phyloP scores from a whole-genome alignment of 2,797 vertebrate genomes.

The Alauda arvensis region DNA sequence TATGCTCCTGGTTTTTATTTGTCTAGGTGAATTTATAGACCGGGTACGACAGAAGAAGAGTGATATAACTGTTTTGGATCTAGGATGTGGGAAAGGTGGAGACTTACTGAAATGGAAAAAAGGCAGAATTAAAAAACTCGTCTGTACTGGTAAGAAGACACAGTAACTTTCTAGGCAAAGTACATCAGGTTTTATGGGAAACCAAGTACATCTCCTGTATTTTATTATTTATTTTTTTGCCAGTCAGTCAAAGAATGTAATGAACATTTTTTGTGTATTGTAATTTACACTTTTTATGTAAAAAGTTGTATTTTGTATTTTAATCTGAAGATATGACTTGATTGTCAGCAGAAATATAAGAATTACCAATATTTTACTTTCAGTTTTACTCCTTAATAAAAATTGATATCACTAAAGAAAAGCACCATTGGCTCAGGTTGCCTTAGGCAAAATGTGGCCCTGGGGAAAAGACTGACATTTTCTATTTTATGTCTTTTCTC shows the following conservation, averaged over 20 bases:
- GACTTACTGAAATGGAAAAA: slow-evolving; percentile 95
- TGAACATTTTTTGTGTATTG: neutral
- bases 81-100: slow-evolving; percentile 97
- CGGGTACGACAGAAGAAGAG: slow-evolving; percentile 71
- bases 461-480: neutral
- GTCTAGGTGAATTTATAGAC: slow-evolving; percentile 84
- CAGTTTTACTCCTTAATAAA: neutral
- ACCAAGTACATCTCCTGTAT: neutral
- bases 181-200: neutral
- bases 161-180: neutral
- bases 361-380: neutral
- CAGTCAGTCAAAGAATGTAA: neutral
- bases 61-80: slow-evolving; percentile 86
- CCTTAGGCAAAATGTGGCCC: neutral
- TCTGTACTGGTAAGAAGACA: slow-evolving; percentile 88
- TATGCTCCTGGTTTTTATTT: neutral
- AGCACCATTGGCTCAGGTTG: neutral
- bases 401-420: neutral
- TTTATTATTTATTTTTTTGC: neutral
- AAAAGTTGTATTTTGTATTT: neutral
- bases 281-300: neutral
- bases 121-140: slow-evolving; percentile 86
- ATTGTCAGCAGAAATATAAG: neutral
- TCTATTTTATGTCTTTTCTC: neutral
- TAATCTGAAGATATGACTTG: neutral